Percentiles rank a stretch among this genome's conserved stretches.
These are phyloP conservation scores for Apis dorsata DNA, from an alignment of 1,140 invertebrate genomes.

Conservation along the genomic window DNA sequence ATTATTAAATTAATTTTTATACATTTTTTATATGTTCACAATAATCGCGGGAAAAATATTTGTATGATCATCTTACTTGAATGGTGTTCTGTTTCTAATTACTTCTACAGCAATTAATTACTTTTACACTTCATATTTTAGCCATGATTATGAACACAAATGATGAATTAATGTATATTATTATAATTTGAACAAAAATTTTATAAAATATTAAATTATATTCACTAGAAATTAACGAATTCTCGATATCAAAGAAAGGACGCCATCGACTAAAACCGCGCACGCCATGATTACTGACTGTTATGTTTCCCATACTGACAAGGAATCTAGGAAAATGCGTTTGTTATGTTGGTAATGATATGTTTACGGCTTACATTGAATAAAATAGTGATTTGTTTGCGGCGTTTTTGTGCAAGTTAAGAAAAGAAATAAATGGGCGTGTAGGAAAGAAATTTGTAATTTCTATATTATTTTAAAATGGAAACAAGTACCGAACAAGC, in stretches of 20 bases:
- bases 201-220: not conserved
- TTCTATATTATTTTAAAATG: slow-evolving; percentile 58
- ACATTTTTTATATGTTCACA: not conserved
- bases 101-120: not conserved
- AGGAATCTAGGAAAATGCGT: slow-evolving; percentile 27
- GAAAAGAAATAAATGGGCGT: slow-evolving; percentile 56
- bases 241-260: not conserved
- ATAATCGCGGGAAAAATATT: not conserved
- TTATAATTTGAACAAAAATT: not conserved
- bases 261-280: too few relatives aligned
- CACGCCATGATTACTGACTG: not conserved
- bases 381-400: slow-evolving; percentile 70
- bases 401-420: slow-evolving; percentile 56
- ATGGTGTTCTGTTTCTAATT: not conserved
- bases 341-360: slow-evolving; percentile 53
- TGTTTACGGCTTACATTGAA: slow-evolving; percentile 65
- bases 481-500: slow-evolving; percentile 69
- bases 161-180: not conserved
- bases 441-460: slow-evolving; percentile 33
- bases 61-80: not conserved
- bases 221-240: not conserved
- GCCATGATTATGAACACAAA: not conserved
- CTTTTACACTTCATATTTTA: not conserved
- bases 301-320: slow-evolving; percentile 31
- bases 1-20: not conserved